Evolutionary conservation across 2,113 vertebrate species (phyloP).

Genomic region (Melanotaenia duboulayi): DNA sequence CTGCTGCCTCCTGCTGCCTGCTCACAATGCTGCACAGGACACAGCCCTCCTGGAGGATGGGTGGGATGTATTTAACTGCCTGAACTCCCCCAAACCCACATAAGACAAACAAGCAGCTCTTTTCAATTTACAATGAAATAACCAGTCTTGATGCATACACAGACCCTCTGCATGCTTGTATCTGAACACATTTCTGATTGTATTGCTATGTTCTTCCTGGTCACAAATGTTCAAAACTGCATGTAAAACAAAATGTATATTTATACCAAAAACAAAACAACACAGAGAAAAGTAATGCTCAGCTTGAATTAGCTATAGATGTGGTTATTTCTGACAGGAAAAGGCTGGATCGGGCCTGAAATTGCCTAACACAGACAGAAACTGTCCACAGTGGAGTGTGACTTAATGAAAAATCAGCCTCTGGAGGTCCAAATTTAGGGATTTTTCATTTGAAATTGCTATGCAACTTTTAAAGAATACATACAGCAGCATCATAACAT

Average conservation of each 20-base stretch:
- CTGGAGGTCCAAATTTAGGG: slow-evolving; percentile 9
- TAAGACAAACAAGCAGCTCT: background rate
- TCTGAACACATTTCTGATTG: slow-evolving; percentile 27
- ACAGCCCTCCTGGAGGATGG: background rate
- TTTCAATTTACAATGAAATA: background rate
- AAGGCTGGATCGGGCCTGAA: background rate
- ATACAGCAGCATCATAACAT: slow-evolving; percentile 30
- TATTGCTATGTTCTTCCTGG: slow-evolving; percentile 20
- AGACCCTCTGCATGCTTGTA: slow-evolving; percentile 26
- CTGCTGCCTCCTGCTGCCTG: too few relatives aligned
- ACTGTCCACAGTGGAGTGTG: background rate
- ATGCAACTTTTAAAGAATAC: slow-evolving; percentile 18
- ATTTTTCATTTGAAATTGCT: slow-evolving; percentile 12
- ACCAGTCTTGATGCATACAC: background rate
- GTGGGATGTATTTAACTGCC: background rate
- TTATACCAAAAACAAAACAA: too few relatives aligned
- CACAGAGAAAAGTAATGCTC: slow-evolving; percentile 17
- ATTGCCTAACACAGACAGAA: background rate
- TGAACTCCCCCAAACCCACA: background rate
- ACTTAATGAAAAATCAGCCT: background rate
- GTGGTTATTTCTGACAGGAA: background rate
- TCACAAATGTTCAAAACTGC: slow-evolving; percentile 20
- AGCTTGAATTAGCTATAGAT: background rate
- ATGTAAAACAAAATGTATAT: slow-evolving; percentile 8
- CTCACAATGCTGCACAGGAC: too few relatives aligned